Evolutionary conservation across 2,888 invertebrate genomes (phyloP).

Genomic region (Eremobia ochroleuca): DNA sequence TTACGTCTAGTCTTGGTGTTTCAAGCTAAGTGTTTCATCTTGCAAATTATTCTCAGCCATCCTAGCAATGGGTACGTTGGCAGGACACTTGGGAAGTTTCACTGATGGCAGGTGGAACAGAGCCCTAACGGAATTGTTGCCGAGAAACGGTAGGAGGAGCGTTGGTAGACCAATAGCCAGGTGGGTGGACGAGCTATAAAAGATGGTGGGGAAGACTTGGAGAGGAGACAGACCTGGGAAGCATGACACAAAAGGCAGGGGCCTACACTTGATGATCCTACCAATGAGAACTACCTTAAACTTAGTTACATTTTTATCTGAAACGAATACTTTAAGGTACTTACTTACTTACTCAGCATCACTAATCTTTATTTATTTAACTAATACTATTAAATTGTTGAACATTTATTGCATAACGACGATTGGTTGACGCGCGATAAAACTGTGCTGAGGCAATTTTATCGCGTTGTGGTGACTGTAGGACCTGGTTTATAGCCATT

Average conservation of each 20-base stretch:
- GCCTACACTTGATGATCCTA: background rate
- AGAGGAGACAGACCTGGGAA: background rate
- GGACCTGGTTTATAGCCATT: conserved; percentile 23
- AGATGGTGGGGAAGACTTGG: background rate
- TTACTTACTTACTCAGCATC: no score
- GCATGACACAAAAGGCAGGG: background rate
- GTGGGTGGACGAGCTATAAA: background rate
- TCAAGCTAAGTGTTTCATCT: background rate
- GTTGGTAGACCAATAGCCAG: background rate
- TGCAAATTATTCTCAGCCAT: conserved; percentile 8
- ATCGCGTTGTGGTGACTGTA: conserved; percentile 15
- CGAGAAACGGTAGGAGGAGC: background rate
- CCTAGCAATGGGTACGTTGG: background rate
- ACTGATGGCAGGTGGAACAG: background rate
- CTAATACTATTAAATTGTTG: conserved; percentile 25
- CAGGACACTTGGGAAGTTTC: background rate
- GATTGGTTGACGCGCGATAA: conserved; percentile 31
- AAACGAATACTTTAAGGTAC: conserved; percentile 24
- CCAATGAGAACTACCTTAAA: background rate
- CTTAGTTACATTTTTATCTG: conserved; percentile 15
- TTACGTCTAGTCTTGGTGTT: conserved; percentile 5
- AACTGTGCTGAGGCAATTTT: conserved; percentile 12
- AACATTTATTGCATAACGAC: conserved; percentile 49
- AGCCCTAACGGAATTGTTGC: background rate
- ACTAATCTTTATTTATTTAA: conserved; percentile 38